A percentile compares a stretch with the other conserved stretches of the same genome.
These are phyloP conservation scores for Anoplius nigerrimus DNA, from an alignment of 2,888 invertebrate species.

Conservation along the genomic window DNA sequence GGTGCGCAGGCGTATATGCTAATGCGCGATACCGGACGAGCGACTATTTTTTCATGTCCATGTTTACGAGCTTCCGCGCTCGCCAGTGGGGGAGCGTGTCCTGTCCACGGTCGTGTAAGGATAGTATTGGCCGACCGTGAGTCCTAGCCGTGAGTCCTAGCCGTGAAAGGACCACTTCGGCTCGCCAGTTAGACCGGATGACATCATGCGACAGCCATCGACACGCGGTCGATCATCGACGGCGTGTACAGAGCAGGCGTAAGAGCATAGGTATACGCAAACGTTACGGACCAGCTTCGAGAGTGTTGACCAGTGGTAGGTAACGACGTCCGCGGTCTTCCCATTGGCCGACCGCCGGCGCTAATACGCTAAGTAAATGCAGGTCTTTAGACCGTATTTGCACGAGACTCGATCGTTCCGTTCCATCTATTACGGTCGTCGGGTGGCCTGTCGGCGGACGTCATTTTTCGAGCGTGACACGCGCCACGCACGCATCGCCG, in stretches of 20 bases:
- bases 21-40: background rate
- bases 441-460: background rate
- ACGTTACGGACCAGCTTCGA: slow-evolving; percentile 26
- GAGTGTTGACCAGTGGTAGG: background rate
- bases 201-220: slow-evolving; percentile 46
- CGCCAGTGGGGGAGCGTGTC: background rate
- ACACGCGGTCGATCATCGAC: slow-evolving; percentile 31
- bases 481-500: background rate
- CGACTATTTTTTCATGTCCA: background rate
- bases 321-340: background rate
- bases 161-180: too few species aligned
- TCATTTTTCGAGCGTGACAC: background rate
- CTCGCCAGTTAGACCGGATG: slow-evolving; percentile 28
- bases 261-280: slow-evolving; percentile 24
- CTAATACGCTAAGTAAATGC: slow-evolving; percentile 4
- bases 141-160: background rate
- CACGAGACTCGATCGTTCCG: background rate
- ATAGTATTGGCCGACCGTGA: too few species aligned
- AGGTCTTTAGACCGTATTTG: background rate
- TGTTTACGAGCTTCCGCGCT: background rate
- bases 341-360: background rate
- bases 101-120: slow-evolving; percentile 6
- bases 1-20: too few species aligned
- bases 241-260: background rate
- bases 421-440: too few species aligned